phyloP scores from a whole-genome alignment of 1,140 invertebrate genomes.

The Cydia strobilella region DNA sequence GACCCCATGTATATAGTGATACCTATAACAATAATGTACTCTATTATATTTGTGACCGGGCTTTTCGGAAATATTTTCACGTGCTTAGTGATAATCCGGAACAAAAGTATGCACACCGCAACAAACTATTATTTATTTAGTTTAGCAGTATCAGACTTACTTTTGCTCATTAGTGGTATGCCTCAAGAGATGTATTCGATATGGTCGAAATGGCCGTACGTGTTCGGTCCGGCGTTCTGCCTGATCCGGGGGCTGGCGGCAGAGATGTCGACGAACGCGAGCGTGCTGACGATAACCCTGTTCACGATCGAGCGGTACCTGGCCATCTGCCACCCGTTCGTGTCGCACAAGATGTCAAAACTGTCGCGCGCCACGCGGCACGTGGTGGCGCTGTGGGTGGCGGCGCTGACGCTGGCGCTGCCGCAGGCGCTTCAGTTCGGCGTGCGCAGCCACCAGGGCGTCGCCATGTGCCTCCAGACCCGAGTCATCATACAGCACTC shows the following conservation, averaged over 20 bases:
- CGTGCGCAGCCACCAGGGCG: slow-evolving; percentile 74
- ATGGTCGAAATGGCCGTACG: slow-evolving; percentile 93
- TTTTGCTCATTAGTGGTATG: slow-evolving; percentile 90
- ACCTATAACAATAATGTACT: slow-evolving; percentile 90
- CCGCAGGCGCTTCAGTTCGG: slow-evolving; percentile 90
- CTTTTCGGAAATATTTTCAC: slow-evolving; percentile 95
- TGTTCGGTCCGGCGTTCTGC: slow-evolving; percentile 93
- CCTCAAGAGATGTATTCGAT: slow-evolving; percentile 93
- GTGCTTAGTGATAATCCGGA: slow-evolving; percentile 94
- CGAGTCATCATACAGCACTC: slow-evolving; percentile 85
- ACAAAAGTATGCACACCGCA: slow-evolving; percentile 95
- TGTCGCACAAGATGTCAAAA: slow-evolving; percentile 91
- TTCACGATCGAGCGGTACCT: slow-evolving; percentile 91
- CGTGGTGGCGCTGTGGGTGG: slow-evolving; percentile 87
- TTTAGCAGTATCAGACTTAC: slow-evolving; percentile 94
- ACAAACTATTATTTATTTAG: slow-evolving; percentile 97
- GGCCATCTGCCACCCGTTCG: slow-evolving; percentile 88
- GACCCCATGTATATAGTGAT: slow-evolving; percentile 87
- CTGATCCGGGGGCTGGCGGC: slow-evolving; percentile 90
- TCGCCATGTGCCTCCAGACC: slow-evolving; percentile 81
- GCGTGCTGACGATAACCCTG: slow-evolving; percentile 91
- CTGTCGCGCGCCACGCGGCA: slow-evolving; percentile 87
- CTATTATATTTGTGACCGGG: slow-evolving; percentile 91
- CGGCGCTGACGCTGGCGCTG: slow-evolving; percentile 87
- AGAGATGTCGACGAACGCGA: slow-evolving; percentile 96